phyloP scores from a whole-genome alignment of 2,797 vertebrate genomes.

The Picus viridis region DNA sequence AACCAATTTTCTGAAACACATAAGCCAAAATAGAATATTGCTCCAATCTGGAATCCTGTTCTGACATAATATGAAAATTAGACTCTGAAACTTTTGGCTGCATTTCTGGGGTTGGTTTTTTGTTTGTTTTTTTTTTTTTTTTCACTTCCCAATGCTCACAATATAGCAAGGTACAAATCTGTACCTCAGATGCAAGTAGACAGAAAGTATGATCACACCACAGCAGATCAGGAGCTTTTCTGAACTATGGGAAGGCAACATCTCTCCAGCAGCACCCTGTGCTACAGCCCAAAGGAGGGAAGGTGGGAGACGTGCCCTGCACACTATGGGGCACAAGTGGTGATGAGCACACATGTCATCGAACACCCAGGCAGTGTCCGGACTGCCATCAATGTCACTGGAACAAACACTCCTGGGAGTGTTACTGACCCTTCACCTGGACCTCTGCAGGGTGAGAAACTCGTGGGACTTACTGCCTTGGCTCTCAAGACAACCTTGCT shows the following conservation, averaged over 20 bases:
- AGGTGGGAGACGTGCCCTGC: neutral
- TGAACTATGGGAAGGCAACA: neutral
- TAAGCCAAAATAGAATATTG: constrained; percentile 54
- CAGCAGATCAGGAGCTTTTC: neutral
- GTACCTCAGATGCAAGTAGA: neutral
- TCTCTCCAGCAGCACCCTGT: neutral
- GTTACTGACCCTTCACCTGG: neutral
- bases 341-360: rapidly evolving
- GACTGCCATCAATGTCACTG: neutral
- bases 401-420: neutral
- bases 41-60: constrained; percentile 59
- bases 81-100: constrained; percentile 40
- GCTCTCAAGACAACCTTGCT: neutral
- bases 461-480: neutral
- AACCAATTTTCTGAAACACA: constrained; percentile 56
- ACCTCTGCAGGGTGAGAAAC: neutral
- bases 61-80: constrained; percentile 68
- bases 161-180: neutral
- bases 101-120: neutral
- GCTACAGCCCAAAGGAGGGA: neutral
- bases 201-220: neutral
- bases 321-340: neutral
- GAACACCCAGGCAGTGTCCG: rapidly evolving
- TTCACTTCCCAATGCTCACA: constrained; percentile 5
- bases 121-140: neutral